Conservation (phyloP, 2,113 vertebrate species). For the Proterorhinus semilunaris region DNA sequence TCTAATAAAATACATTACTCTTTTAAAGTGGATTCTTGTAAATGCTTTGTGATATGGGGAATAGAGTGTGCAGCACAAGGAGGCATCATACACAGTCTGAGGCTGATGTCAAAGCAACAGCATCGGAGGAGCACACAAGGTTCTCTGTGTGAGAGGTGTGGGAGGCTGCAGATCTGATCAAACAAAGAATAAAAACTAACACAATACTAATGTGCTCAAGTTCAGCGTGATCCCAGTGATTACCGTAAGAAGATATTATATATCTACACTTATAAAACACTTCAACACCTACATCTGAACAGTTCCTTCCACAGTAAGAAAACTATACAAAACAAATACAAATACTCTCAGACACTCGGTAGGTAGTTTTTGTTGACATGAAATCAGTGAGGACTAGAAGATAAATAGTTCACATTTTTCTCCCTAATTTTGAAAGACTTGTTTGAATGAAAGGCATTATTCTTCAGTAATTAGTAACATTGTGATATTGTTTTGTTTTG, state of each 20-base stretch:
- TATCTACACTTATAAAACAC: slow-evolving; percentile 71
- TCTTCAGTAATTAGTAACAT: slow-evolving; percentile 72
- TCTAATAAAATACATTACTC: neutral
- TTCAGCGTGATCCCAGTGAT: slow-evolving; percentile 64
- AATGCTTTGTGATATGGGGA: neutral
- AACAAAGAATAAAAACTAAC: slow-evolving; percentile 24
- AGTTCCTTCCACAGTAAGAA: slow-evolving; percentile 74
- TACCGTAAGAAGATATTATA: slow-evolving; percentile 61
- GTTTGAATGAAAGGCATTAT: slow-evolving; percentile 50
- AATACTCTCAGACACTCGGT: slow-evolving; percentile 70
- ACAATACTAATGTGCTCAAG: slow-evolving; percentile 49
- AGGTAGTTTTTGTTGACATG: slow-evolving; percentile 78
- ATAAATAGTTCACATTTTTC: slow-evolving; percentile 80
- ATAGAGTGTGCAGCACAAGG: neutral
- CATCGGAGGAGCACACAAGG: neutral
- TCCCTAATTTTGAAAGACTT: slow-evolving; percentile 57
- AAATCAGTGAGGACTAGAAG: slow-evolving; percentile 75
- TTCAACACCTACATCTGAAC: slow-evolving; percentile 64
- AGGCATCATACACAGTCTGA: slow-evolving; percentile 1
- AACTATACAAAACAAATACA: slow-evolving; percentile 78
- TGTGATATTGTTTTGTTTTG: slow-evolving; percentile 48
- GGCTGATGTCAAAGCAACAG: neutral
- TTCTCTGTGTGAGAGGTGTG: neutral
- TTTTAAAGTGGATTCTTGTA: neutral
- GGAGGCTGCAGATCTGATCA: slow-evolving; percentile 11